These are phyloP conservation scores for Bombus balteatus DNA, from an alignment of 1,140 invertebrate species.

Conservation along the genomic window DNA sequence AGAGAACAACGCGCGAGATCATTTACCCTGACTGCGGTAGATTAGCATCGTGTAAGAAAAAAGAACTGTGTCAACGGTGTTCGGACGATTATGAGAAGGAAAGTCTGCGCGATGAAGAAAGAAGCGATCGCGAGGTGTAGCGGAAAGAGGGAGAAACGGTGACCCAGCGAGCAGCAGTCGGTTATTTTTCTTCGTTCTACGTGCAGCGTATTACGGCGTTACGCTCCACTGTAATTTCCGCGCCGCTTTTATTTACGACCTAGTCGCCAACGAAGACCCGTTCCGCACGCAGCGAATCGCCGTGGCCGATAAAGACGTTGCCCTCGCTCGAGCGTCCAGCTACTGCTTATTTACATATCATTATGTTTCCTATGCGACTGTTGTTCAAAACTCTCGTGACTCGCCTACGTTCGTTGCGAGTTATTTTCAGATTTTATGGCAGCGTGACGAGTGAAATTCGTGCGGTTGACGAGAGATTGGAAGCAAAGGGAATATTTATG, in stretches of 20 bases:
- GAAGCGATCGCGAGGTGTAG: neutral
- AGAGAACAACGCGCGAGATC: neutral
- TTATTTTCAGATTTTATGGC: neutral
- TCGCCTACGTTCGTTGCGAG: neutral
- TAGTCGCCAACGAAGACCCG: slow-evolving; percentile 25
- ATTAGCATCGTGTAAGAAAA: no score
- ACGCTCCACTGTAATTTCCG: slow-evolving; percentile 59
- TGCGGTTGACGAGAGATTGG: neutral
- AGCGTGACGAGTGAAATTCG: neutral
- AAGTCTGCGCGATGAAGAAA: neutral
- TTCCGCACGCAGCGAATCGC: slow-evolving; percentile 31
- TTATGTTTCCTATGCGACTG: neutral
- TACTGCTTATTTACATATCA: slow-evolving; percentile 60
- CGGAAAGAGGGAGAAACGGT: neutral
- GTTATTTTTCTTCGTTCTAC: slow-evolving; percentile 51
- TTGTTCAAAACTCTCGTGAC: neutral
- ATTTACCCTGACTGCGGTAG: neutral
- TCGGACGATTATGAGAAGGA: neutral
- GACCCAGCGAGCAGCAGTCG: neutral
- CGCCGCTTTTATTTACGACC: slow-evolving; percentile 58
- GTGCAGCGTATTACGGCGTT: slow-evolving; percentile 43
- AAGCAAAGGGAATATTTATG: no score
- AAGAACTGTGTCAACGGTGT: neutral
- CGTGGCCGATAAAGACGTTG: slow-evolving; percentile 55
- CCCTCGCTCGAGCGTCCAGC: slow-evolving; percentile 6